Evolutionary conservation across 2,113 vertebrate species (phyloP).

Genomic region (Plecturocebus donacophilus): DNA sequence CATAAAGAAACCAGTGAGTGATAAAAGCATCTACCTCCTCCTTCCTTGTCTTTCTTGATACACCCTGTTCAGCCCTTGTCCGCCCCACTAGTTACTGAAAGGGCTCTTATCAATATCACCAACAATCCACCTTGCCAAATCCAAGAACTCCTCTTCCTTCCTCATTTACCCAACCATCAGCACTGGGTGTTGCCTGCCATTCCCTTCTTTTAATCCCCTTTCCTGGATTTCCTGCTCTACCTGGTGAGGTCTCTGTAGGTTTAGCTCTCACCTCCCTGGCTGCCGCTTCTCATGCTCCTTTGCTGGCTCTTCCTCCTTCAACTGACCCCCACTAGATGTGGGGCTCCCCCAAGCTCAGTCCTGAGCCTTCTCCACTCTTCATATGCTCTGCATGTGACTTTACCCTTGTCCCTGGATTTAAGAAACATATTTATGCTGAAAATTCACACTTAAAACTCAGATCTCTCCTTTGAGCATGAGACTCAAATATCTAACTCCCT

Average conservation of each 20-base stretch:
- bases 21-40: fast-evolving
- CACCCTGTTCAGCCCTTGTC: neutral
- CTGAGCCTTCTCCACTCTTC: neutral
- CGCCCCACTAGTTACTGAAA: neutral
- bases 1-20: neutral
- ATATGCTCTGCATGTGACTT: neutral
- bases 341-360: neutral
- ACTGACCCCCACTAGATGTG: neutral
- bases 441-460: neutral
- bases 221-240: neutral
- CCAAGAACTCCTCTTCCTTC: neutral
- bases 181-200: too few species aligned
- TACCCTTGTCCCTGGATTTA: neutral
- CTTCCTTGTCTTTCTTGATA: neutral
- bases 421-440: neutral
- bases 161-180: neutral
- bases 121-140: neutral
- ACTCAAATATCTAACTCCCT: neutral
- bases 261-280: neutral
- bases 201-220: neutral
- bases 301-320: neutral
- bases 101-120: neutral
- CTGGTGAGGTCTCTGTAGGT: fast-evolving
- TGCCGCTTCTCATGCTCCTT: neutral
- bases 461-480: neutral